A percentile compares a stretch with the other conserved stretches of the same genome.
These are phyloP conservation scores for Neodon shergylaensis DNA, from an alignment of 2,113 vertebrate genomes.

Conservation along the genomic window DNA sequence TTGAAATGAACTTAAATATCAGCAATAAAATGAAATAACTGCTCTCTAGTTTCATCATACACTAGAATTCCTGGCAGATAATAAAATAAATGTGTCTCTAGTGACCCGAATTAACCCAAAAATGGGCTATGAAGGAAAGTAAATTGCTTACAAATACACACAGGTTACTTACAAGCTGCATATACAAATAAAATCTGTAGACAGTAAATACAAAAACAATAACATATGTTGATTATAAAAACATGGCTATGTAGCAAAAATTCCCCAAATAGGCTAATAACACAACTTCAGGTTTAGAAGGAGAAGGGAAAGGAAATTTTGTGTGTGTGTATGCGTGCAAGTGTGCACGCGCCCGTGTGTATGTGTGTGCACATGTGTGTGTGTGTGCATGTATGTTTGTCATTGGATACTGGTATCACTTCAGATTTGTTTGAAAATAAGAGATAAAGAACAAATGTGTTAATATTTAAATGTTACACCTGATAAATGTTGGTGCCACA, in stretches of 20 bases:
- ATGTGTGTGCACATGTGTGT: not conserved
- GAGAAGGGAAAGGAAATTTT: not conserved
- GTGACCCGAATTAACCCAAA: not conserved
- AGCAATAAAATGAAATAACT: slow-evolving; percentile 26
- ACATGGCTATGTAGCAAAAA: not conserved
- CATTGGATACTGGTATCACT: not conserved
- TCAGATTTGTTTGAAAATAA: slow-evolving; percentile 6
- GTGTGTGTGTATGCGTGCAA: not conserved
- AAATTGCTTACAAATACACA: not conserved
- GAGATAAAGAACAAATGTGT: not conserved
- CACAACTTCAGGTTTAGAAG: not conserved
- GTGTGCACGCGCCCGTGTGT: not conserved
- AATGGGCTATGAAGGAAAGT: not conserved
- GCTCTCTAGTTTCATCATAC: not conserved
- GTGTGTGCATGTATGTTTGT: not conserved
- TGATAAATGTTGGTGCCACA: not conserved
- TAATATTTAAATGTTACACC: not conserved
- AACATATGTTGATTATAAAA: not conserved
- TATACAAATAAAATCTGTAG: not conserved
- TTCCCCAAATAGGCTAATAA: not conserved
- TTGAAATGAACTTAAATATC: slow-evolving; percentile 22
- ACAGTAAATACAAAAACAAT: not conserved
- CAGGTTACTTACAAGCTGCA: not conserved
- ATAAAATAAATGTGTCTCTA: not conserved
- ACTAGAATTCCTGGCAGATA: not conserved